Conservation (phyloP, 35 echinoderm and acorn worm genomes). For the Strongylocentrotus purpuratus region DNA sequence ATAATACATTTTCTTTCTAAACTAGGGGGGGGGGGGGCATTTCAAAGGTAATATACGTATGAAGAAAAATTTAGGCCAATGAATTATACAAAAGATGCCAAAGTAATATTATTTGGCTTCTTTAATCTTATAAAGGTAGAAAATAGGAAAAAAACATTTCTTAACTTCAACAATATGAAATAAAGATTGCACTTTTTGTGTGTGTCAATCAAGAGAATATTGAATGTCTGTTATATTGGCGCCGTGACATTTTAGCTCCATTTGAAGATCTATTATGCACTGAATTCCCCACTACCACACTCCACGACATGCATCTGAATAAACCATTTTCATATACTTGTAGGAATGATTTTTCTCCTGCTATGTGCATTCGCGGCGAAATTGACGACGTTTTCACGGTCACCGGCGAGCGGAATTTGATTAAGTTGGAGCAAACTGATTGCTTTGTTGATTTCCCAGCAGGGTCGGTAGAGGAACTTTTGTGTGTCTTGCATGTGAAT, state of each 20-base stretch:
- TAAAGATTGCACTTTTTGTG: not conserved
- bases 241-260: not conserved
- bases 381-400: not conserved
- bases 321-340: not conserved
- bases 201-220: not conserved
- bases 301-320: not conserved
- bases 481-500: not conserved
- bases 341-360: not conserved
- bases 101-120: not conserved
- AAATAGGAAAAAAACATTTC: not conserved
- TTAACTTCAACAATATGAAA: not conserved
- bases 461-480: not conserved
- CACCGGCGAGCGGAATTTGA: not conserved
- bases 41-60: too few relatives aligned
- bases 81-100: too few relatives aligned
- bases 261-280: not conserved
- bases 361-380: not conserved
- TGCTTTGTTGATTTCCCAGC: not conserved
- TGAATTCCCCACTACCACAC: not conserved
- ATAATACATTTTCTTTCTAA: not conserved
- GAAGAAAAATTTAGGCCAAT: too few relatives aligned
- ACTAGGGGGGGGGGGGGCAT: too few relatives aligned
- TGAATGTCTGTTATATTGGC: not conserved
- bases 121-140: not conserved
- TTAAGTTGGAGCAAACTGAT: conserved; percentile 6